phyloP scores from a whole-genome alignment of 2,888 invertebrate genomes.

The Biston stratarius region DNA sequence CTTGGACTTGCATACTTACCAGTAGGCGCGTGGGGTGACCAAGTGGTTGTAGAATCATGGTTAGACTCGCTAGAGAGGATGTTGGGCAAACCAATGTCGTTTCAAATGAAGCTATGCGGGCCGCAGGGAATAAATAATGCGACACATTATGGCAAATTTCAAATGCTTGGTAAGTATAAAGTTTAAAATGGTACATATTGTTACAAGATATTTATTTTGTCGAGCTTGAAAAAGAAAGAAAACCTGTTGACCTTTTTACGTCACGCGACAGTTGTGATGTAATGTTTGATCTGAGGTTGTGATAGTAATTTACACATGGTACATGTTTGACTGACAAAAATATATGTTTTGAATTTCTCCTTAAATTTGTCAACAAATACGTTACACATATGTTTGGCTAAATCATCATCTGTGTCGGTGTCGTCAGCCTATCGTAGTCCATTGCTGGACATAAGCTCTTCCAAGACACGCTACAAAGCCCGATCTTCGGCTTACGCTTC shows the following conservation, averaged over 20 bases:
- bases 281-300: too few species aligned
- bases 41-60: conserved; percentile 74
- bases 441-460: too few species aligned
- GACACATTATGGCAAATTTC: conserved; percentile 80
- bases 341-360: too few species aligned
- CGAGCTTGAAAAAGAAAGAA: too few species aligned
- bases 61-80: conserved; percentile 70
- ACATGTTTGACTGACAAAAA: too few species aligned
- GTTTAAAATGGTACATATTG: background rate
- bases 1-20: conserved; percentile 86
- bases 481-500: too few species aligned
- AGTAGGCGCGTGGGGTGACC: conserved; percentile 74
- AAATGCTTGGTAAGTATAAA: conserved; percentile 71
- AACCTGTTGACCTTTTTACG: too few species aligned
- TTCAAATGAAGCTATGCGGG: conserved; percentile 87
- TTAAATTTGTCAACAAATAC: too few species aligned
- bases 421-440: too few species aligned
- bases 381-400: background rate
- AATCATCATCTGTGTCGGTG: background rate
- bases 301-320: too few species aligned
- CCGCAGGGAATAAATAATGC: conserved; percentile 66
- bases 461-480: too few species aligned
- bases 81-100: conserved; percentile 73
- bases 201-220: background rate
- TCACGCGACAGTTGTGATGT: too few species aligned